phyloP scores from a whole-genome alignment of 2,797 vertebrate genomes.

The Alcedo quadribrachys region DNA sequence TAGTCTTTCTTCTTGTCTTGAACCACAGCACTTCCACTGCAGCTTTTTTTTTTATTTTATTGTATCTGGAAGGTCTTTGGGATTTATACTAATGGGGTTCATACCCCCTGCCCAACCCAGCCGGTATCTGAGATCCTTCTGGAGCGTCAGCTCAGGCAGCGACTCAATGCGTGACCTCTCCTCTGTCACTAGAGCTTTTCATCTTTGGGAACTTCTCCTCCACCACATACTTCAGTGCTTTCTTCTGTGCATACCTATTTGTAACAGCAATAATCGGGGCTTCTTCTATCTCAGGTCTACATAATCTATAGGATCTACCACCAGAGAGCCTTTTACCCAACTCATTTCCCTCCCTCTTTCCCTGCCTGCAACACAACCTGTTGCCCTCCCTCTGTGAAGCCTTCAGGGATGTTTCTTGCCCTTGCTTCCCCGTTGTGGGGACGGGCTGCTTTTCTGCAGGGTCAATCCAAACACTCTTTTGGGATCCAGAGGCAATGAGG shows the following conservation, averaged over 20 bases:
- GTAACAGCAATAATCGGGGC: background rate
- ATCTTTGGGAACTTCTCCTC: background rate
- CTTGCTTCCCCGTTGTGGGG: rapidly evolving
- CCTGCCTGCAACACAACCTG: background rate
- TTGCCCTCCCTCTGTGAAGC: background rate
- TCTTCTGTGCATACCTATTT: background rate
- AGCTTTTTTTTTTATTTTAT: background rate
- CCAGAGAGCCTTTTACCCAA: background rate
- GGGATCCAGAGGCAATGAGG: background rate
- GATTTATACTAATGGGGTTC: background rate
- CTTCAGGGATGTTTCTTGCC: background rate
- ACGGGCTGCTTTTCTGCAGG: background rate
- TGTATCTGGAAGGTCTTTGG: background rate
- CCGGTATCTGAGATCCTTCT: background rate
- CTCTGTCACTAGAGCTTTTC: background rate
- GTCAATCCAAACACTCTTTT: rapidly evolving
- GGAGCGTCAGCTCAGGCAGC: background rate
- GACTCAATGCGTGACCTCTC: background rate
- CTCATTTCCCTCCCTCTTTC: background rate
- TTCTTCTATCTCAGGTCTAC: background rate
- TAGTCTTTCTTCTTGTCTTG: rapidly evolving
- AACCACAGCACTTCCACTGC: background rate
- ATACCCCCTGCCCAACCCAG: background rate
- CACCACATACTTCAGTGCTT: background rate
- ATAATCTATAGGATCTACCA: background rate